Evolutionary conservation across 2,797 vertebrate species (phyloP).

Genomic region (Amblyraja radiata): DNA sequence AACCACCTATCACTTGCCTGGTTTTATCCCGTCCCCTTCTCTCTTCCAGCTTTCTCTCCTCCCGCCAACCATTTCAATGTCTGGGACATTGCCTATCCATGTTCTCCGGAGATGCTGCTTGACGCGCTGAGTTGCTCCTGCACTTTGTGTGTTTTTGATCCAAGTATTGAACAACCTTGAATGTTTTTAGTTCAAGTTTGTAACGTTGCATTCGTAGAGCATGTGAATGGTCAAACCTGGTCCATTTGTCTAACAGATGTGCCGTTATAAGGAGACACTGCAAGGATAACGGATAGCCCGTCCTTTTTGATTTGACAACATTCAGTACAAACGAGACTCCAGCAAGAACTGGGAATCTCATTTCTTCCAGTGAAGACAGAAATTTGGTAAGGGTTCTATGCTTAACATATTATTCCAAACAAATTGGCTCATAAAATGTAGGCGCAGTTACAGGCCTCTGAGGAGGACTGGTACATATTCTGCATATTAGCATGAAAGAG

Average conservation of each 20-base stretch:
- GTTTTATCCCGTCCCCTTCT: no score
- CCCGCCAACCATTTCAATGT: no score
- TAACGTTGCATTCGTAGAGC: neutral
- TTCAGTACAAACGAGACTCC: neutral
- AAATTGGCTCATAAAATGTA: neutral
- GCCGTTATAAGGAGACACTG: neutral
- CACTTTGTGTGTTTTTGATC: no score
- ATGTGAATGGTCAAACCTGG: neutral
- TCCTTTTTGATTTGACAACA: neutral
- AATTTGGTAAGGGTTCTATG: neutral
- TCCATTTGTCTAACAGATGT: neutral
- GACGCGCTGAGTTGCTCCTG: no score
- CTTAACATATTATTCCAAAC: neutral
- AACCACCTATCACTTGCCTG: no score
- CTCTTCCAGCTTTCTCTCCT: no score
- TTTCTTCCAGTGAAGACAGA: neutral
- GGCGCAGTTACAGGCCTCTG: neutral
- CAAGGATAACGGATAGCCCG: neutral
- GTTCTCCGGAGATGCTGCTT: no score
- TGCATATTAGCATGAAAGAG: neutral
- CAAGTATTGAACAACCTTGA: no score
- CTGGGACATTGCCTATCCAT: no score
- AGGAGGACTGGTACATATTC: neutral
- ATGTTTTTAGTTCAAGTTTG: neutral
- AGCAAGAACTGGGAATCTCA: neutral